These are phyloP conservation scores for Psittacara wagleri DNA, from an alignment of 2,113 vertebrate species.

Conservation along the genomic window DNA sequence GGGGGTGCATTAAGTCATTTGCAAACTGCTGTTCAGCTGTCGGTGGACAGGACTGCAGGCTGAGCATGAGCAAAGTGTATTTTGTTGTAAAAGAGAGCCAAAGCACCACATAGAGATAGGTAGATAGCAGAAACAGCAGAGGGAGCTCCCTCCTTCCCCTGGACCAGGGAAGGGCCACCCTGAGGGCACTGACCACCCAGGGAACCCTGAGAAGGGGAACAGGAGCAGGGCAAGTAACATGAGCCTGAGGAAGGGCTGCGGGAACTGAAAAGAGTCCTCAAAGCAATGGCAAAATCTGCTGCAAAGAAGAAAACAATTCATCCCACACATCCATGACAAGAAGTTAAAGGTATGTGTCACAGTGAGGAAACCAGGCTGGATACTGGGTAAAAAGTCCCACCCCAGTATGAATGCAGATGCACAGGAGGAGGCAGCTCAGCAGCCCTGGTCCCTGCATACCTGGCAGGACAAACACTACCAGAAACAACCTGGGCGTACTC, in stretches of 20 bases:
- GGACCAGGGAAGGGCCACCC: neutral
- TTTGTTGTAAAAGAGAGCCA: neutral
- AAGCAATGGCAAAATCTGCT: neutral
- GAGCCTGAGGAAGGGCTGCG: neutral
- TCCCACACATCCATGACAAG: accelerated
- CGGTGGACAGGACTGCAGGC: neutral
- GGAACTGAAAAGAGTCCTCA: neutral
- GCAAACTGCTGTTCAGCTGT: neutral
- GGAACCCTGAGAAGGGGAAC: neutral
- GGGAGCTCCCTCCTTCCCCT: neutral
- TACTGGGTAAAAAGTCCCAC: neutral
- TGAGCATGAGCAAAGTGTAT: neutral
- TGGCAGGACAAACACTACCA: neutral
- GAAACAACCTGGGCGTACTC: neutral
- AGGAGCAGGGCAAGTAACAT: neutral
- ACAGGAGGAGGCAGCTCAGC: neutral
- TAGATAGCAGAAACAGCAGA: neutral
- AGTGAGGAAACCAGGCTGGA: neutral
- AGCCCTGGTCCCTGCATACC: neutral
- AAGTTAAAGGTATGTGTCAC: neutral
- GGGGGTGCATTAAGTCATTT: neutral
- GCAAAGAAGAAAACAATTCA: neutral
- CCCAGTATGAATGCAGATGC: neutral
- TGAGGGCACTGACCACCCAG: neutral
- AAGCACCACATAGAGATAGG: neutral